Percentiles rank a stretch among this genome's conserved stretches.
phyloP scores from a whole-genome alignment of 2,797 vertebrate genomes.

The Gorsachius magnificus region DNA sequence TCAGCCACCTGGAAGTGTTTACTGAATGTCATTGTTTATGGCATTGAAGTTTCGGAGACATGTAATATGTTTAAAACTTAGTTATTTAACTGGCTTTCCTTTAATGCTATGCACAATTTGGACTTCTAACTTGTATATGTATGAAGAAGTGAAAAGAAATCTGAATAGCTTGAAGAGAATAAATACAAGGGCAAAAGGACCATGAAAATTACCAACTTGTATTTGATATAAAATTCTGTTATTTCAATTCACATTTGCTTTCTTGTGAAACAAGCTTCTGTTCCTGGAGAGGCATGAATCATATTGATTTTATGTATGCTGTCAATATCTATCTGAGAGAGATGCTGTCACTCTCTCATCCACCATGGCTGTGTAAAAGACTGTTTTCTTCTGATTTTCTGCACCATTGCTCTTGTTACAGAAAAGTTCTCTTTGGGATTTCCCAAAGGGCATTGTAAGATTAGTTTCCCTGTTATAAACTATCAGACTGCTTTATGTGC shows the following conservation, averaged over 20 bases:
- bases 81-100: background rate
- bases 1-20: background rate
- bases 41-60: background rate
- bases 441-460: slow-evolving; percentile 13
- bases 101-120: background rate
- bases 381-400: slow-evolving; percentile 6
- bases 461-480: slow-evolving; percentile 23
- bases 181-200: background rate
- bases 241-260: background rate
- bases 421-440: slow-evolving; percentile 9
- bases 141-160: background rate
- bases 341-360: background rate
- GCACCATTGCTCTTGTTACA: background rate
- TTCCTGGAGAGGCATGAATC: background rate
- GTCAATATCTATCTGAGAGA: background rate
- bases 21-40: background rate
- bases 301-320: background rate
- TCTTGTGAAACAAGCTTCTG: background rate
- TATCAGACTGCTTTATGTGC: background rate
- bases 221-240: background rate
- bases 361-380: background rate
- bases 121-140: background rate
- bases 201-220: background rate
- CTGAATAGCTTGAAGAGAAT: background rate
- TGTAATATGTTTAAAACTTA: background rate